Evolutionary conservation across 2,113 vertebrate species (phyloP), one percentile per base, ranked within the genome.

Genomic region (Baryphthengus martii): DNA sequence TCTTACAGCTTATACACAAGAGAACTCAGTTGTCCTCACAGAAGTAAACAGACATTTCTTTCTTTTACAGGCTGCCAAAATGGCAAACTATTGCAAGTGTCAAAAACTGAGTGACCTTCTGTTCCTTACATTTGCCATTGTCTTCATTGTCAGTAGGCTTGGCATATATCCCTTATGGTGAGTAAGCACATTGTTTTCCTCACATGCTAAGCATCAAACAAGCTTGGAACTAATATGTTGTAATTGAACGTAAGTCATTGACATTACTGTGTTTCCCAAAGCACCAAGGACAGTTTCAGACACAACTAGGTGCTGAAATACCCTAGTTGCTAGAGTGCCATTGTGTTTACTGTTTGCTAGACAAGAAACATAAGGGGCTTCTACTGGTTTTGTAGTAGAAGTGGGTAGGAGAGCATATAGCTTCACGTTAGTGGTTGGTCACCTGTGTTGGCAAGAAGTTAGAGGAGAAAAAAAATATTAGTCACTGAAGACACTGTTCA

Each of bases 71-170:
- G 99, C 99, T 97, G 99, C 99, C 95, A 99, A 99, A 98, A 99
- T 99, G 99, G 99, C 99, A 96, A 99, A 99, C 97, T 99, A 99
- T 63, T 99, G 99, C 98, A 99, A 99, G 97, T 99, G 98, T 98
- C 99, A 99, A 98, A 99, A 98, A 97, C 96, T 99, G 91, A 99
- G 99, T 97, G 99, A 99, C 97, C 98, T 99, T 87, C 97, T 99
- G 89, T 99, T 99, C 97, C 91, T 99, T 97, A 98, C 98, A 97
- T 99, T 99, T 98, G 99, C 98, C 63, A 86, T 99, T 96, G 97
- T 99, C 96, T 99, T 99, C 98, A 98, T 99, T 97, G 98, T 98
- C 97, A 99, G 98, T 90, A 99, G 99, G 93, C 98, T 99, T 97
- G 99, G 98, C 91, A 95, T 99, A 95, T 99, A 98, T 97, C 99